Evolutionary conservation across 1,140 invertebrate species (phyloP).

Genomic region (Drosophila pandora): DNA sequence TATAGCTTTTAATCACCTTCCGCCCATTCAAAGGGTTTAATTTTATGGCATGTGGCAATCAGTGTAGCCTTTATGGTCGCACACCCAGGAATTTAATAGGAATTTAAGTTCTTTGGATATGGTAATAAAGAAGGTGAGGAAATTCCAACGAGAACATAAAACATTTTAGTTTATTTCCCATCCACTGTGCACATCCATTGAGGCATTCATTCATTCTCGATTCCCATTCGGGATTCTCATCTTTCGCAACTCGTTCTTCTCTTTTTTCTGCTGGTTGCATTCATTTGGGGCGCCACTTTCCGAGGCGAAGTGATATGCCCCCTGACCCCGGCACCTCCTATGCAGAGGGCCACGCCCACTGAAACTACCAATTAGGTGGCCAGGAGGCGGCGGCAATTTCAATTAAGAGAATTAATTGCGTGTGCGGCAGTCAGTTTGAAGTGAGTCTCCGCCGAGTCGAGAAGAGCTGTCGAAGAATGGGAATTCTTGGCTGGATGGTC

Average conservation of each 20-base stretch:
- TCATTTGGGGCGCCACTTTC: constrained; percentile 72
- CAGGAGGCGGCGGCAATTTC: constrained; percentile 74
- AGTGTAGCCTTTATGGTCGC: constrained; percentile 16
- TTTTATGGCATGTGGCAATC: constrained; percentile 40
- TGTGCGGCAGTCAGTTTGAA: constrained; percentile 71
- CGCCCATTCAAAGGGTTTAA: constrained; percentile 13
- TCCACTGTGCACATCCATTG: constrained; percentile 64
- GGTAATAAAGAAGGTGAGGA: constrained; percentile 6
- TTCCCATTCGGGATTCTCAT: constrained; percentile 41
- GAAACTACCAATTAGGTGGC: constrained; percentile 77
- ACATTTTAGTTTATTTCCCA: neutral
- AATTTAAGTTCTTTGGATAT: constrained; percentile 10
- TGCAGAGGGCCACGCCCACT: constrained; percentile 22
- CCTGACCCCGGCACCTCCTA: constrained; percentile 12
- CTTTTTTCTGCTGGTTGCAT: constrained; percentile 58
- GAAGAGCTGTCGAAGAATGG: constrained; percentile 25
- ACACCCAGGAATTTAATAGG: constrained; percentile 20
- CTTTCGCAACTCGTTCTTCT: constrained; percentile 30
- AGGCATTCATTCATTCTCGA: constrained; percentile 47
- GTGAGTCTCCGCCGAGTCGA: constrained; percentile 13
- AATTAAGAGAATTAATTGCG: constrained; percentile 80
- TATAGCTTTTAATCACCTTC: constrained; percentile 16
- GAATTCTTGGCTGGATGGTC: constrained; percentile 18
- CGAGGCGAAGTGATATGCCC: constrained; percentile 69
- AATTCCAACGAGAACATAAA: constrained; percentile 12